phyloP scores from a whole-genome alignment of 2,888 invertebrate genomes.

The Bombylius discolor region DNA sequence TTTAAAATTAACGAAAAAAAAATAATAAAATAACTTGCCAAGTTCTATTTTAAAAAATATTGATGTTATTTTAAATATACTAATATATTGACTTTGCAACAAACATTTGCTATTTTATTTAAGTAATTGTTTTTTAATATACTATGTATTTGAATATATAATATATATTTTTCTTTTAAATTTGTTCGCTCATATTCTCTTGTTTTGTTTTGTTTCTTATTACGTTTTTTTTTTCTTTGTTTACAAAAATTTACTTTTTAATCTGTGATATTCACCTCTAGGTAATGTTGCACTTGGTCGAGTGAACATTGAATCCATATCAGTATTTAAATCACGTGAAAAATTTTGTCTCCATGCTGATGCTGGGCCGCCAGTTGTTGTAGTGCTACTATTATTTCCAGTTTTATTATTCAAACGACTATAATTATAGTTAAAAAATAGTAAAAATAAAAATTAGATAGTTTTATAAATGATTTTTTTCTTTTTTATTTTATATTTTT shows the following conservation, averaged over 20 bases:
- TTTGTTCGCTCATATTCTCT: no score
- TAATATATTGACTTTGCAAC: no score
- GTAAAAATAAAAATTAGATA: not conserved
- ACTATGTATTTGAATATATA: no score
- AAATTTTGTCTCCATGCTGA: constrained; percentile 49
- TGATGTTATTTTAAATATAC: no score
- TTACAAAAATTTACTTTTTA: constrained; percentile 36
- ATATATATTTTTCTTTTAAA: no score
- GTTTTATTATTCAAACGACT: constrained; percentile 29
- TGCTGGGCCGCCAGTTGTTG: not conserved
- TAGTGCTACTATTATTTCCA: constrained; percentile 17
- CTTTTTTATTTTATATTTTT: no score
- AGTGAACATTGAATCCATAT: constrained; percentile 61
- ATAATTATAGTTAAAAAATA: constrained; percentile 11
- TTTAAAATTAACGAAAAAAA: no score
- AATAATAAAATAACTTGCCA: no score
- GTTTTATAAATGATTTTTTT: constrained; percentile 17
- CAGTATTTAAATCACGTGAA: constrained; percentile 54
- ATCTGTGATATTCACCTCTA: constrained; percentile 49
- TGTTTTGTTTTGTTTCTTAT: no score
- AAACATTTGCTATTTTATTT: no score
- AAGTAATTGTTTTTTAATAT: no score
- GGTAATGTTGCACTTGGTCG: constrained; percentile 46
- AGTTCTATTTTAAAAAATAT: no score
- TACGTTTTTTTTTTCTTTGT: not conserved